Conservation (phyloP, 2,113 vertebrate species). For the Gallinago jamesoni region DNA sequence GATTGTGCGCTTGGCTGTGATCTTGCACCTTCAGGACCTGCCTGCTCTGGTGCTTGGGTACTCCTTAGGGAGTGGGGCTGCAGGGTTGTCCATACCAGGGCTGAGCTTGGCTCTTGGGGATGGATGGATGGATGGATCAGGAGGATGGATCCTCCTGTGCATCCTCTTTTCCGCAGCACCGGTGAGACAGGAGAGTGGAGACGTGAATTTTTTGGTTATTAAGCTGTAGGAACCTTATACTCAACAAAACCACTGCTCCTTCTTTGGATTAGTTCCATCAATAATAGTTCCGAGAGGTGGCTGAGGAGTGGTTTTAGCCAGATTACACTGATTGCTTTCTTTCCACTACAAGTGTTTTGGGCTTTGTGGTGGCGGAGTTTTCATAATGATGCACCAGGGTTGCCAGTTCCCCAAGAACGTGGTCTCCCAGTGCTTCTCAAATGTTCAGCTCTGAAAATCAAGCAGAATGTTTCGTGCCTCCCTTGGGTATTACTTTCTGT, state of each 20-base stretch:
- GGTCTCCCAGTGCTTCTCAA: background rate
- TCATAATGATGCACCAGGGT: background rate
- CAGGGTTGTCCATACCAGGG: background rate
- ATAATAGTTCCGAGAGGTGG: background rate
- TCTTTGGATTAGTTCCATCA: background rate
- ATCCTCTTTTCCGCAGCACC: background rate
- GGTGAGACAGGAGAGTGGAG: background rate
- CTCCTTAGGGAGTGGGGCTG: background rate
- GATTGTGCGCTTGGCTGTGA: accelerated
- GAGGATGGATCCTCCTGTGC: background rate
- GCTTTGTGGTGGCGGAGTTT: background rate
- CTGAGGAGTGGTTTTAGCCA: background rate
- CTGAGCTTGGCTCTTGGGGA: background rate
- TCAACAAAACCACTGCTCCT: background rate
- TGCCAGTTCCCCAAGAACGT: background rate
- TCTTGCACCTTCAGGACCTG: background rate
- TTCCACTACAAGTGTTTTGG: background rate
- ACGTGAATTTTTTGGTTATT: background rate
- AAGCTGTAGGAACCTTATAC: background rate
- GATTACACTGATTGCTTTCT: background rate
- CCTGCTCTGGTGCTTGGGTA: background rate
- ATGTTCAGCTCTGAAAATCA: background rate
- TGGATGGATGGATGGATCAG: background rate
- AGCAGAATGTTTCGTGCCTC: background rate
- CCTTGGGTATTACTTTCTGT: background rate